Base-by-base conservation (phyloP, 2,113 vertebrate species). In the Poeciliopsis prolifica region DNA sequence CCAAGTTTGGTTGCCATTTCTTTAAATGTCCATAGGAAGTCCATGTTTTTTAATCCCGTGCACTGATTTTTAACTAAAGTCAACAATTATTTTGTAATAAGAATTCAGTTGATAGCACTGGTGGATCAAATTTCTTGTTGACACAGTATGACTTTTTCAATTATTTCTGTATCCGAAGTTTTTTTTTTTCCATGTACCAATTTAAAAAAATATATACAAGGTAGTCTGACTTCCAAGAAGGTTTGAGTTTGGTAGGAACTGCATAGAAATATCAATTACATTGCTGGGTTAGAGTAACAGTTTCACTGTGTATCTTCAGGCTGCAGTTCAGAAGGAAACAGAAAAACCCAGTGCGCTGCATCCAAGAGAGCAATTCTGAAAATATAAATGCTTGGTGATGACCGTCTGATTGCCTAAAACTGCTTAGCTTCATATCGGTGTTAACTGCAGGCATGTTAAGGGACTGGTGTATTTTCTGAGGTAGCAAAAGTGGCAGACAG, bases 381-480 rank as follows among this genome's bases (percentile, higher is more conserved):
- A 76, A 54, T 6, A 64, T 11, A 14, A 61, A 40, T 70, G 22
- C 30, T 48, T 77, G 61, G 1, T 4, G 5, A 35, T 35, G 61
- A 12, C 24, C 75, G 37, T 29, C 6, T 61, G 26, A 51, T 44
- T 44, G 24, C 33, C 10, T 12, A 12, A 30, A 0, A 72, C n/a
- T 17, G 31, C 30, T 42, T 66, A 60, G 66, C 42, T 75, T 63
- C 19, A 30, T 40, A 75, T 69, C 5, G 26, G 31, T 31, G 60
- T 58, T 63, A 33, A 72, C 79, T 65, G 61, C 31, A 2, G 4
- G 19, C 51, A 62, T 61, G 58, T 75, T 71, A 61, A 51, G 13
- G 31, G 71, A 68, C 68, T 75, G 33, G 73, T 69, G 10, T 35
- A 31, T 71, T 76, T 79, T 71, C 31, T 19, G 4, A 70, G n/a